Base-by-base conservation (phyloP, 2,888 invertebrate species). In the Drosophila longiperda region DNA sequence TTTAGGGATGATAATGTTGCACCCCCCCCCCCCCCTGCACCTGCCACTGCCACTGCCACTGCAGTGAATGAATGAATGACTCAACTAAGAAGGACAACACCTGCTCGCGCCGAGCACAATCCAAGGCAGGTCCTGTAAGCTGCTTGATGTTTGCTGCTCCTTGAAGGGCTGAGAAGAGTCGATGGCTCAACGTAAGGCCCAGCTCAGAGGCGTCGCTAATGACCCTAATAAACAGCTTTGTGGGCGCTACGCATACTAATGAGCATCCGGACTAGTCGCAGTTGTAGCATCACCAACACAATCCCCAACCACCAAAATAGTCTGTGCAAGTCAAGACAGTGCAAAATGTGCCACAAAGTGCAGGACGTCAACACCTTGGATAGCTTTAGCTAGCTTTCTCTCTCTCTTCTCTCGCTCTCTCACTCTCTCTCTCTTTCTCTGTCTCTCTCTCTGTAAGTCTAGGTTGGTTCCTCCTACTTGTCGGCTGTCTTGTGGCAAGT, bases 151-250 rank as follows among this genome's bases (percentile, higher is more conserved):
- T 26, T 26, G 17, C 50, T n/a, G 55, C 26, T 38, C 11, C 55
- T 53, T 53, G 38, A 17, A 61, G 55, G 65, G 58, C 38, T 32
- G n/a, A 20, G 26, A 36, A 8, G 23, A 20, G 23, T 33, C 32
- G 8, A 53, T 34, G 55, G 55, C 68, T 15, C 23, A 34, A 23
- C 40, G 63, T n/a, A 53, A 45, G 38, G 32, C 32, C 71, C 67
- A 60, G 80, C 83, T 81, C 70, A 54, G 79, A 85, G 86, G 80
- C 80, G 77, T 75, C 86, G 88, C 85, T 85, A 85, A 88, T 88
- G 88, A 88, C 82, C 85, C 88, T 82, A 88, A 88, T 88, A 85
- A 85, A 85, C 85, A 88, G 88, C 80, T 87, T 86, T 82, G 85
- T 82, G 86, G 80, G 78, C 83, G 88, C 83, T 73, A 80, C 82